A percentile compares a stretch with the other conserved stretches of the same genome.
phyloP scores from a whole-genome alignment of 2,113 vertebrate genomes.

The Heterotilapia buettikoferi region DNA sequence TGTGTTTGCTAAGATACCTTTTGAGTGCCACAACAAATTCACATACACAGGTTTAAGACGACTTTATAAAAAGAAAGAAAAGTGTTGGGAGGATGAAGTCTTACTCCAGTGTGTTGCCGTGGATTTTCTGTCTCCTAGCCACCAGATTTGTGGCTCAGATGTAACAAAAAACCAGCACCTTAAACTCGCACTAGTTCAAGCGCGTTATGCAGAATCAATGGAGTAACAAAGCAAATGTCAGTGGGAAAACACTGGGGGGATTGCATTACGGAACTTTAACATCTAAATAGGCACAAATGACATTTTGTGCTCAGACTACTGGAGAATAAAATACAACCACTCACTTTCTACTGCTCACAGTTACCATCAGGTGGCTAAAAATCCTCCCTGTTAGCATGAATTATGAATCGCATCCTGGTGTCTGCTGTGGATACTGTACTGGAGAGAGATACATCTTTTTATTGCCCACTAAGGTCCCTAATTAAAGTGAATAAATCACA shows the following conservation, averaged over 20 bases:
- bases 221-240: not conserved
- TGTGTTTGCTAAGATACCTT: not conserved
- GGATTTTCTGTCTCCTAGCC: not conserved
- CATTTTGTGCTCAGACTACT: not conserved
- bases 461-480: not conserved
- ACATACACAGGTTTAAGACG: not conserved
- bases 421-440: not conserved
- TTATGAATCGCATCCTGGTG: not conserved
- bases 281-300: not conserved
- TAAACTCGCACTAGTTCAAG: not conserved
- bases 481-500: constrained; percentile 11
- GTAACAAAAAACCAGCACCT: not conserved
- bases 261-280: not conserved
- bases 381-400: not conserved
- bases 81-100: not conserved
- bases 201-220: not conserved
- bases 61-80: not conserved
- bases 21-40: not conserved
- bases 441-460: not conserved
- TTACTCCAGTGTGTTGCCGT: not conserved
- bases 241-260: not conserved
- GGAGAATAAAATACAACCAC: not conserved
- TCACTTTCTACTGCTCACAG: constrained; percentile 22
- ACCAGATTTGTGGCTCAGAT: not conserved
- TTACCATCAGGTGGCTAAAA: not conserved